Conservation (phyloP, 2,888 invertebrate species). For the Elysia crispata region DNA sequence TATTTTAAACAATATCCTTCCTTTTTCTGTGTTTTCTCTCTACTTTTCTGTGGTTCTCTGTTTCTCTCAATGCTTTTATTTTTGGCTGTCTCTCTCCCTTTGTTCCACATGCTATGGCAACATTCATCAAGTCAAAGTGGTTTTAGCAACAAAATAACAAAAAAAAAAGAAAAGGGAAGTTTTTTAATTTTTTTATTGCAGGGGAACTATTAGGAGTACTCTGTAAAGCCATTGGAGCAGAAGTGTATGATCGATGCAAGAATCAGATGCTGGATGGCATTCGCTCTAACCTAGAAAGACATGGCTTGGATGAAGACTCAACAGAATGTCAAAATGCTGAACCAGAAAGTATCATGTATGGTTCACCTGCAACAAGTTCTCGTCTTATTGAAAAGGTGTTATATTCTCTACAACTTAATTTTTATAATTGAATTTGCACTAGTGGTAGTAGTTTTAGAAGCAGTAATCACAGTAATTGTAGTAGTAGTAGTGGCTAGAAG, state of each 20-base stretch:
- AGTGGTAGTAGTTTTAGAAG: no score
- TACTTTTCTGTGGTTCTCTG: no score
- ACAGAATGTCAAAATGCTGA: conserved; percentile 55
- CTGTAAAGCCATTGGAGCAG: conserved; percentile 75
- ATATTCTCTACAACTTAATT: no score
- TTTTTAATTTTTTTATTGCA: conserved; percentile 52
- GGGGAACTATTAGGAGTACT: conserved; percentile 78
- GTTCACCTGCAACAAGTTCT: conserved; percentile 57
- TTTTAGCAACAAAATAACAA: not conserved
- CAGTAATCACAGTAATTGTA: no score
- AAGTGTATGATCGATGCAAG: conserved; percentile 74
- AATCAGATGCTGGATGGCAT: conserved; percentile 77
- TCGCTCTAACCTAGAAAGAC: conserved; percentile 76
- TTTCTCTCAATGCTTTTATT: no score
- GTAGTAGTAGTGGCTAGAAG: no score
- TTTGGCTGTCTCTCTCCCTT: no score
- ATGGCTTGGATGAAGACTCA: conserved; percentile 60
- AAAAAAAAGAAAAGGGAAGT: not conserved
- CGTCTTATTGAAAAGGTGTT: conserved; percentile 48
- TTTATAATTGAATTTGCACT: no score
- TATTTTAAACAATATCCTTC: no score
- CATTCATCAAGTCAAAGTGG: no score
- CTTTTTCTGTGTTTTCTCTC: no score
- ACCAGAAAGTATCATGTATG: conserved; percentile 67
- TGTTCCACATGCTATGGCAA: no score